Evolutionary conservation across 2,113 vertebrate species (phyloP).

Genomic region (Ophthalmolycus amberensis): DNA sequence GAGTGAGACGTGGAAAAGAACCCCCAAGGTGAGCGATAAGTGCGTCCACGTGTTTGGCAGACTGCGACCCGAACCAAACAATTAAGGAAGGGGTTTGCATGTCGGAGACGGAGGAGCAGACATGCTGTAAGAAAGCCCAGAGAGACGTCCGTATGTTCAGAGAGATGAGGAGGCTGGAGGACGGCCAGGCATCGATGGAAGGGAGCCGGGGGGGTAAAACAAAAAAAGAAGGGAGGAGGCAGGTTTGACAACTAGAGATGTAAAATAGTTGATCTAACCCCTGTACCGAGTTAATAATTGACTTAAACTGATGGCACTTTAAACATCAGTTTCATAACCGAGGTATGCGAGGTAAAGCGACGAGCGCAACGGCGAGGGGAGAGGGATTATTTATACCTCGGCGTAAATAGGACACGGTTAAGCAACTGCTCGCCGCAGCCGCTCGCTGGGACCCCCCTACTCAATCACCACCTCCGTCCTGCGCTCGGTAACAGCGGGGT

Average conservation of each 20-base stretch:
- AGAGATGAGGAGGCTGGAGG: slow-evolving; percentile 60
- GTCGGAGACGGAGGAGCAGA: slow-evolving; percentile 58
- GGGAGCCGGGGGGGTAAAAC: background rate
- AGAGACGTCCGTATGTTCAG: slow-evolving; percentile 56
- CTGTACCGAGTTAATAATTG: slow-evolving; percentile 42
- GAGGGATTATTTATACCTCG: slow-evolving; percentile 72
- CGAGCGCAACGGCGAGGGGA: slow-evolving; percentile 44
- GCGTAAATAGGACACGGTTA: slow-evolving; percentile 74
- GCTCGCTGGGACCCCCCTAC: slow-evolving; percentile 65
- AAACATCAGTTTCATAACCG: slow-evolving; percentile 52
- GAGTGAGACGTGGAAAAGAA: slow-evolving; percentile 39
- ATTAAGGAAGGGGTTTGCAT: slow-evolving; percentile 57
- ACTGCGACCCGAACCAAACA: slow-evolving; percentile 53
- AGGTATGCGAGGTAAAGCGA: slow-evolving; percentile 53
- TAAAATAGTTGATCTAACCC: slow-evolving; percentile 36
- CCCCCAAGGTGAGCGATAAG: slow-evolving; percentile 74
- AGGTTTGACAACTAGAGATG: slow-evolving; percentile 24
- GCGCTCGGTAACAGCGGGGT: slow-evolving; percentile 50
- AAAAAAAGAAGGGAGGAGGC: background rate
- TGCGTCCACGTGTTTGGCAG: slow-evolving; percentile 75
- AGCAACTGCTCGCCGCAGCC: slow-evolving; percentile 56
- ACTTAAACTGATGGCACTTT: slow-evolving; percentile 40
- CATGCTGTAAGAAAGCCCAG: slow-evolving; percentile 54
- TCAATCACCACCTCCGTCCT: slow-evolving; percentile 71
- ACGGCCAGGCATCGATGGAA: slow-evolving; percentile 43